Evolutionary conservation across 1,140 invertebrate species (phyloP).

Genomic region (Lordiphosa stackelbergi): DNA sequence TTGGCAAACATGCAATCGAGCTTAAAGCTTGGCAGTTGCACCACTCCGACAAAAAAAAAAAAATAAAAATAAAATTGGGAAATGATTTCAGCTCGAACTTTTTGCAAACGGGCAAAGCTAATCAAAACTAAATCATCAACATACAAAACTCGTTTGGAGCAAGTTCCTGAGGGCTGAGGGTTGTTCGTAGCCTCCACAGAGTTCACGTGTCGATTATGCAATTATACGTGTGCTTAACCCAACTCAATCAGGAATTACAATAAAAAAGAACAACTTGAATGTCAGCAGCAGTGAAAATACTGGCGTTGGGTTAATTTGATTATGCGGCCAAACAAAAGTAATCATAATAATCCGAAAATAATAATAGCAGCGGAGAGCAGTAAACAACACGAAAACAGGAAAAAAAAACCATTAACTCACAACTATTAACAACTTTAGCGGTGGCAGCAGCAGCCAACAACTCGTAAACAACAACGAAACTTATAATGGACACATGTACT

Average conservation of each 20-base stretch:
- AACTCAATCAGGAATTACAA: constrained; percentile 13
- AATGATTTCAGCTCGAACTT: constrained; percentile 8
- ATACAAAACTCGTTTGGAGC: constrained; percentile 60
- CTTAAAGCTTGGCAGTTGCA: constrained; percentile 16
- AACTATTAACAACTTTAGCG: constrained; percentile 67
- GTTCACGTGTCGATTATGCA: constrained; percentile 38
- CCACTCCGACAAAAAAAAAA: constrained; percentile 16
- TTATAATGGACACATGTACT: constrained; percentile 73
- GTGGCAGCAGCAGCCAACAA: constrained; percentile 28
- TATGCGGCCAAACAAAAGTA: constrained; percentile 67
- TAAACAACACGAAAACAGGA: constrained; percentile 45
- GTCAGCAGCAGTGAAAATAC: constrained; percentile 14
- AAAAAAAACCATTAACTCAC: constrained; percentile 71
- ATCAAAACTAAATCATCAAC: constrained; percentile 61
- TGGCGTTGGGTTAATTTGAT: constrained; percentile 66
- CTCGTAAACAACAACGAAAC: constrained; percentile 69
- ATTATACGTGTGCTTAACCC: constrained; percentile 31
- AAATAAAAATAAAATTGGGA: constrained; percentile 29
- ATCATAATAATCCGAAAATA: constrained; percentile 70
- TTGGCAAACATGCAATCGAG: constrained; percentile 39
- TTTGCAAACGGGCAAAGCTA: constrained; percentile 21
- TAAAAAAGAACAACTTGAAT: constrained; percentile 26
- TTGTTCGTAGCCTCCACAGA: constrained; percentile 3
- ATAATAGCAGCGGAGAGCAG: constrained; percentile 52
- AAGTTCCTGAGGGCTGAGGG: constrained; percentile 10